Percentiles rank a stretch among this genome's conserved stretches.
Conservation (phyloP, 2,888 invertebrate genomes). For the Exephanes ischioxanthus region DNA sequence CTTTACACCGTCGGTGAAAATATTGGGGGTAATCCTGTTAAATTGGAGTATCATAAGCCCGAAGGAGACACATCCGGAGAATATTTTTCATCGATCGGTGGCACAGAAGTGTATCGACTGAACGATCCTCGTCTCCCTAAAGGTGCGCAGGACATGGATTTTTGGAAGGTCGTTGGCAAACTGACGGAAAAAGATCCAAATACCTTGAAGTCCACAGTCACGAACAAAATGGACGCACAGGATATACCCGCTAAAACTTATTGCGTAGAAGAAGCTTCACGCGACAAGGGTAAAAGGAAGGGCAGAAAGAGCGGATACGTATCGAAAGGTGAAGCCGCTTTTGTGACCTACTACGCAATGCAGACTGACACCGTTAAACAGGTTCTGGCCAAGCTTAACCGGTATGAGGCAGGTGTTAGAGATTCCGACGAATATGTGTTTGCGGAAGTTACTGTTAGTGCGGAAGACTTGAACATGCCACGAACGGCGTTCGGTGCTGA, state of each 20-base stretch:
- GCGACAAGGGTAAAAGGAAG: not conserved
- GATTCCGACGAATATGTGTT: not conserved
- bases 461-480: not conserved
- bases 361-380: not conserved
- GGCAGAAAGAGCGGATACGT: not conserved
- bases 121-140: not conserved
- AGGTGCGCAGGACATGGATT: not conserved
- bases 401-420: not conserved
- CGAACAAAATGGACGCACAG: not conserved
- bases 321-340: not conserved
- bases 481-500: not conserved
- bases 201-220: not conserved
- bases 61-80: not conserved
- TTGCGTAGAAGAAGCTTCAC: constrained; percentile 1
- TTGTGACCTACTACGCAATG: not conserved
- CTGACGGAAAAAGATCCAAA: not conserved
- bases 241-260: not conserved
- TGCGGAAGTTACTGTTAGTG: not conserved
- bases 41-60: not conserved
- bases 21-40: not conserved
- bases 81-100: not conserved
- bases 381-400: not conserved
- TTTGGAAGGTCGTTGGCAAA: not conserved
- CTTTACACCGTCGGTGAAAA: not conserved
- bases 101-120: not conserved